Evolutionary conservation across 2,113 vertebrate species (phyloP).

Genomic region (Coturnix japonica): DNA sequence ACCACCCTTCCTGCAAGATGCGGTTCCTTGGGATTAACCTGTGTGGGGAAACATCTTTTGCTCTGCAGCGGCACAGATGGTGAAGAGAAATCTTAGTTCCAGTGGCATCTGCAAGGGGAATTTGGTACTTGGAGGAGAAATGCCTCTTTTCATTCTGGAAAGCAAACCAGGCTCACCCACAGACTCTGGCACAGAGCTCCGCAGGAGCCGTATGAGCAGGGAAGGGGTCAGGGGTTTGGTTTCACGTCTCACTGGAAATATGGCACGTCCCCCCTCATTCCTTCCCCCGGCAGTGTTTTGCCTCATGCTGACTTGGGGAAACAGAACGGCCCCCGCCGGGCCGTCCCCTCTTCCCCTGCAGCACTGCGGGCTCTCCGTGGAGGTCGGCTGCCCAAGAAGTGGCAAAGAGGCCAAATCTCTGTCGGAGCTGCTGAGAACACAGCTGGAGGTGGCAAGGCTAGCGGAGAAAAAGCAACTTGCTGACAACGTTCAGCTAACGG

Average conservation of each 20-base stretch:
- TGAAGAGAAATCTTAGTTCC: background rate
- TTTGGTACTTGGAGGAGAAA: background rate
- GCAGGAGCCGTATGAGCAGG: background rate
- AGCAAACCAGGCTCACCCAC: background rate
- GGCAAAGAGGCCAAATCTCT: background rate
- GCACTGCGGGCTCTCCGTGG: background rate
- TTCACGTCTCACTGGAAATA: background rate
- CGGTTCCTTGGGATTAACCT: background rate
- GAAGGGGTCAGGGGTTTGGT: slow-evolving; percentile 1
- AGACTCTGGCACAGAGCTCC: background rate
- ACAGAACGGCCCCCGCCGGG: background rate
- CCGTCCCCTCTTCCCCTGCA: background rate
- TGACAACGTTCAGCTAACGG: background rate
- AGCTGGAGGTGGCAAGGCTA: background rate
- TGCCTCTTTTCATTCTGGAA: background rate
- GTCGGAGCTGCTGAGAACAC: background rate
- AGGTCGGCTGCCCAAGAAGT: background rate
- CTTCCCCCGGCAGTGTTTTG: background rate
- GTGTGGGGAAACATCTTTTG: background rate
- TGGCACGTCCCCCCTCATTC: background rate
- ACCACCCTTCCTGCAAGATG: background rate
- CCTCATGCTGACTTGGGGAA: background rate
- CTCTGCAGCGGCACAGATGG: background rate
- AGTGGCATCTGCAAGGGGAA: background rate
- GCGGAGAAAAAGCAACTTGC: background rate